Evolutionary conservation across 2,888 invertebrate species (phyloP).

Genomic region (Mesoligia furuncula): DNA sequence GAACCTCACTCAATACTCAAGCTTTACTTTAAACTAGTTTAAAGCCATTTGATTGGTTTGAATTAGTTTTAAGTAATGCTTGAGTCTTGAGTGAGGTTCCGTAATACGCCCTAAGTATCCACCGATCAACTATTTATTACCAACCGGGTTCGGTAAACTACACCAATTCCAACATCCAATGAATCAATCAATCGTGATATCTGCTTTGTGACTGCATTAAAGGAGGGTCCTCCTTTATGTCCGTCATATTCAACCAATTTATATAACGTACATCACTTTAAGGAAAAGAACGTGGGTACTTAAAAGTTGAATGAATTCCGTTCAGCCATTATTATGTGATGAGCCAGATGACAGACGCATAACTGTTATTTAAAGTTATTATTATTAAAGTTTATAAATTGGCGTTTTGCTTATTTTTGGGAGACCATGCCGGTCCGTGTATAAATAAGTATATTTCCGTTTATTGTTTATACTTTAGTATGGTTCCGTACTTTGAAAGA

Average conservation of each 20-base stretch:
- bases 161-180: constrained; percentile 9
- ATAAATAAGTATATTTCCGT: neutral
- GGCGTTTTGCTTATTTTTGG: neutral
- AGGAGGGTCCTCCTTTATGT: neutral
- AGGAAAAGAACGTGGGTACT: neutral
- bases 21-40: neutral
- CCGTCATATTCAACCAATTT: neutral
- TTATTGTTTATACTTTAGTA: neutral
- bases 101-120: neutral
- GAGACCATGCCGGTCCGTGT: no score
- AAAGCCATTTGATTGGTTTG: neutral
- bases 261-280: constrained; percentile 1
- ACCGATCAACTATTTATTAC: constrained; percentile 9
- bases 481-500: neutral
- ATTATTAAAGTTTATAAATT: no score
- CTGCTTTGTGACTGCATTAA: constrained; percentile 20
- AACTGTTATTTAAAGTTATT: no score
- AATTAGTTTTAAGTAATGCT: neutral
- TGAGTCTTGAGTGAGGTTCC: neutral
- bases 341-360: neutral
- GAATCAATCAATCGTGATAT: constrained; percentile 14
- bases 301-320: constrained; percentile 13
- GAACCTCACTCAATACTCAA: no score
- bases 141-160: constrained; percentile 6
- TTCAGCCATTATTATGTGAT: neutral